Evolutionary conservation across 2,888 invertebrate genomes (phyloP).

Genomic region (Scaptomyza caliginosa): DNA sequence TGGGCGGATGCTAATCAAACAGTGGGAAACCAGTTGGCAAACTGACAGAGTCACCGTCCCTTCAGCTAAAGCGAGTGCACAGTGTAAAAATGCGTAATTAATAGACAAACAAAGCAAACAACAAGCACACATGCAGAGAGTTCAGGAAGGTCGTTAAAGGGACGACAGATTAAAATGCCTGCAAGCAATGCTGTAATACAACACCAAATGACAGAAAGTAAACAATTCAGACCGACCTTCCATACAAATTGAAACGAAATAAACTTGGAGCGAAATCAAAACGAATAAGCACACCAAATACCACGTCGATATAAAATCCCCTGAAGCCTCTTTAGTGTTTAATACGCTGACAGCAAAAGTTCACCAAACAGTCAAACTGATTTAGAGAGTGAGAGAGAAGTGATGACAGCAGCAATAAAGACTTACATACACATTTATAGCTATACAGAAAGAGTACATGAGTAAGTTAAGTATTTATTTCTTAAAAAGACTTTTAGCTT

Average conservation of each 20-base stretch:
- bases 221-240: constrained; percentile 28
- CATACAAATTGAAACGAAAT: constrained; percentile 62
- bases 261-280: constrained; percentile 46
- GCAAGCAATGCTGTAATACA: constrained; percentile 47
- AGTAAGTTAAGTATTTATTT: background rate
- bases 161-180: constrained; percentile 39
- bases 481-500: background rate
- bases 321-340: constrained; percentile 57
- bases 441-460: background rate
- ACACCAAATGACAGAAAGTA: constrained; percentile 3
- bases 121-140: background rate
- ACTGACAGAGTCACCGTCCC: constrained; percentile 5
- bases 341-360: constrained; percentile 29
- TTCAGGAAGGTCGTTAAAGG: constrained; percentile 4
- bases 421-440: background rate
- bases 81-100: constrained; percentile 58
- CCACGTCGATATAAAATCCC: constrained; percentile 37
- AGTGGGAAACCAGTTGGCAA: constrained; percentile 32
- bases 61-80: background rate
- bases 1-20: constrained; percentile 45
- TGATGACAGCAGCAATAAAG: constrained; percentile 7
- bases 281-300: constrained; percentile 39
- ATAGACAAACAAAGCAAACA: constrained; percentile 49
- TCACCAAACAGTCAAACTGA: constrained; percentile 26
- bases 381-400: background rate